phyloP scores from a whole-genome alignment of 2,888 invertebrate genomes.

The Ectemnius cavifrons region DNA sequence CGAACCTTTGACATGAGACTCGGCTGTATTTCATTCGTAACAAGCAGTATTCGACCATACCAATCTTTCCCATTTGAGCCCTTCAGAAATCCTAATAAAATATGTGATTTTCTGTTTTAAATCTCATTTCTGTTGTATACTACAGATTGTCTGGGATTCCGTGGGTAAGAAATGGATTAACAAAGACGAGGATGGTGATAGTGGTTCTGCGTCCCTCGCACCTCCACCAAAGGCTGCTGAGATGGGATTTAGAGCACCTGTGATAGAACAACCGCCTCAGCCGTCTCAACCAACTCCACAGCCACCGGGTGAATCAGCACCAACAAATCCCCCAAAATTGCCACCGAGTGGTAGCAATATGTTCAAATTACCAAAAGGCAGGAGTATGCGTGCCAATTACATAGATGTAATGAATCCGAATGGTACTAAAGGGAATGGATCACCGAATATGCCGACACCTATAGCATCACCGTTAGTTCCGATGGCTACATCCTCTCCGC shows the following conservation, averaged over 20 bases:
- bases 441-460: conserved; percentile 72
- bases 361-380: conserved; percentile 88
- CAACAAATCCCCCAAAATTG: conserved; percentile 42
- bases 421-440: conserved; percentile 77
- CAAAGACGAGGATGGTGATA: conserved; percentile 85
- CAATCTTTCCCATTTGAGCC: conserved; percentile 25
- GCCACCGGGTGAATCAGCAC: conserved; percentile 43
- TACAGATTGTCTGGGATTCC: conserved; percentile 95
- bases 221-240: conserved; percentile 87
- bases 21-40: conserved; percentile 35
- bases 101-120: neutral
- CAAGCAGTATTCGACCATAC: conserved; percentile 18
- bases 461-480: conserved; percentile 77
- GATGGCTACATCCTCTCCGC: conserved; percentile 77
- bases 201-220: conserved; percentile 79
- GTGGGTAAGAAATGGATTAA: conserved; percentile 93
- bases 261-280: conserved; percentile 57
- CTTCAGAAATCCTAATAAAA: conserved; percentile 18
- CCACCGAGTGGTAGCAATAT: conserved; percentile 75
- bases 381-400: conserved; percentile 86
- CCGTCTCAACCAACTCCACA: conserved; percentile 26
- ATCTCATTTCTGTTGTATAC: neutral
- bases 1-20: conserved; percentile 30
- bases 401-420: conserved; percentile 93
- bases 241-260: conserved; percentile 70